Percentiles rank a stretch among this genome's conserved stretches.
phyloP scores from a whole-genome alignment of 1,140 invertebrate species.

The Hypsibius dujardini region DNA sequence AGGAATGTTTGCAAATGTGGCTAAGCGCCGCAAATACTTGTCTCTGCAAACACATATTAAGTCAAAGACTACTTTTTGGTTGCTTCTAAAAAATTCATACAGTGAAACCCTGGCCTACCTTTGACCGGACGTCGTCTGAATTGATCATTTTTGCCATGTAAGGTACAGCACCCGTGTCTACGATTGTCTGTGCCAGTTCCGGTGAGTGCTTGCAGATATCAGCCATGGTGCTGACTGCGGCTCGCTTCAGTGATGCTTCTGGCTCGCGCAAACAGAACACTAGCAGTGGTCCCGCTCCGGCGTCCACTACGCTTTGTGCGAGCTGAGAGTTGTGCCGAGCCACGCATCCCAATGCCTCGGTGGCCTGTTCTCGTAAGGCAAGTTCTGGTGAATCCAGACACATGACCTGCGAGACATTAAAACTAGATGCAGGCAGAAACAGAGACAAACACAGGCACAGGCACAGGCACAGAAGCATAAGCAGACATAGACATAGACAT shows the following conservation, averaged over 20 bases:
- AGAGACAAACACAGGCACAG: too few relatives aligned
- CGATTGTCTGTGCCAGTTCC: conserved; percentile 49
- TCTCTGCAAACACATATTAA: conserved; percentile 34
- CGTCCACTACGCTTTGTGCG: conserved; percentile 46
- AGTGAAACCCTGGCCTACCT: conserved; percentile 37
- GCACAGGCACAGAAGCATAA: too few relatives aligned
- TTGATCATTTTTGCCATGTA: conserved; percentile 47
- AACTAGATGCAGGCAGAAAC: too few relatives aligned
- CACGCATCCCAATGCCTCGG: conserved; percentile 57
- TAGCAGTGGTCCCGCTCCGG: conserved; percentile 49
- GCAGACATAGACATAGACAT: too few relatives aligned
- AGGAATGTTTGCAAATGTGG: conserved; percentile 50
- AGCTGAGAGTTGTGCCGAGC: conserved; percentile 48
- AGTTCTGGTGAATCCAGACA: conserved; percentile 63
- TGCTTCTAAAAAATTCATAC: too few relatives aligned
- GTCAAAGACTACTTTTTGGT: neutral
- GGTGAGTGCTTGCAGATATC: conserved; percentile 56
- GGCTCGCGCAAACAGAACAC: conserved; percentile 45
- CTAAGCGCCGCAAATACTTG: conserved; percentile 46
- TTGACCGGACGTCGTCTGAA: conserved; percentile 52
- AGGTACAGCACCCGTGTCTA: conserved; percentile 52
- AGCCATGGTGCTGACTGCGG: conserved; percentile 44
- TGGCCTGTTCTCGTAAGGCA: conserved; percentile 55
- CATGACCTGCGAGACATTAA: conserved; percentile 29
- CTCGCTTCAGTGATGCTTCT: conserved; percentile 35